These are phyloP conservation scores for Caenorhabditis inopinata DNA, from an alignment of 1,140 invertebrate genomes.

Conservation along the genomic window DNA sequence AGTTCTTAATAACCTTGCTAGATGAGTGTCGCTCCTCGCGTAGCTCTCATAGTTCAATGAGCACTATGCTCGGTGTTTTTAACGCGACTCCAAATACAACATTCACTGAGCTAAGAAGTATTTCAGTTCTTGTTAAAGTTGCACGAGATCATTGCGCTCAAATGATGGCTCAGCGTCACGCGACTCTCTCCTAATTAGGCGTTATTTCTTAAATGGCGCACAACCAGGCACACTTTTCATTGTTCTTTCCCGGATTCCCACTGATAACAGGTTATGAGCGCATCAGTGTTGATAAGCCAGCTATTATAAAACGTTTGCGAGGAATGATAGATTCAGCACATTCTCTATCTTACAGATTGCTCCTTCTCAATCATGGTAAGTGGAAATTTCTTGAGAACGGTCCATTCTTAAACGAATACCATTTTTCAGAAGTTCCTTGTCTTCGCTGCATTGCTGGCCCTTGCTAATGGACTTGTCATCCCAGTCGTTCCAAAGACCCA, in stretches of 20 bases:
- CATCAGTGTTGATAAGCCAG: background rate
- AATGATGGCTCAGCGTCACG: background rate
- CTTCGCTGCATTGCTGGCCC: background rate
- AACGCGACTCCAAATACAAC: background rate
- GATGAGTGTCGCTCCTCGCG: too few relatives aligned
- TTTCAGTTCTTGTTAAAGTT: background rate
- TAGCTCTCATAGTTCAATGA: slow-evolving; percentile 7
- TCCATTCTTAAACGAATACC: background rate
- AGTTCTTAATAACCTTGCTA: too few relatives aligned
- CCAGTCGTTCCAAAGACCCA: slow-evolving; percentile 9
- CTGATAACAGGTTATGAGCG: background rate
- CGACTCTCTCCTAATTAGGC: slow-evolving; percentile 22
- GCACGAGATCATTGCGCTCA: slow-evolving; percentile 25
- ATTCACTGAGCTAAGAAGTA: background rate
- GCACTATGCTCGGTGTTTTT: background rate
- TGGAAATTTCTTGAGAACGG: background rate
- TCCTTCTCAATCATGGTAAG: background rate
- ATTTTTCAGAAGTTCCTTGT: background rate
- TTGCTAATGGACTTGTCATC: background rate
- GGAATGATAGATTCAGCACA: background rate
- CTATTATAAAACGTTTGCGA: background rate
- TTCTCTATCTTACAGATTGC: background rate
- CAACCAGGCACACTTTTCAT: background rate
- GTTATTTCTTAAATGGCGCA: background rate
- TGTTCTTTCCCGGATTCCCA: background rate